Percentiles rank a stretch among this genome's conserved stretches.
Conservation (phyloP, 2,888 invertebrate species). For the Amphimallon solstitiale region DNA sequence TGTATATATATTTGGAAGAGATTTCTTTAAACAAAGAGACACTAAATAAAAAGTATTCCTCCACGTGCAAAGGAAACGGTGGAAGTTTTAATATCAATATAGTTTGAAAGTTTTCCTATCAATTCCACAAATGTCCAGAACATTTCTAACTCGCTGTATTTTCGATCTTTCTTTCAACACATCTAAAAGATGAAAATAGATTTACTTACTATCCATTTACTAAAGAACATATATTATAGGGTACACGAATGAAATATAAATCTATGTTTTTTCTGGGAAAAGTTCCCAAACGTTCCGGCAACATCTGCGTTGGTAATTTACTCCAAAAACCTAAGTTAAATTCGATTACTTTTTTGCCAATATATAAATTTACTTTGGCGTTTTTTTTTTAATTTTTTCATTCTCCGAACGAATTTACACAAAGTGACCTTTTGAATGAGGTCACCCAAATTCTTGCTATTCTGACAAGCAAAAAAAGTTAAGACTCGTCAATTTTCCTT, state of each 20-base stretch:
- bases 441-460: too few relatives aligned
- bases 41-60: too few relatives aligned
- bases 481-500: too few relatives aligned
- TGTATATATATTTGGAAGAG: too few relatives aligned
- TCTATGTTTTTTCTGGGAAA: background rate
- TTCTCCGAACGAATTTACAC: too few relatives aligned
- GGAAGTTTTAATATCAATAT: too few relatives aligned
- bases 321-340: background rate
- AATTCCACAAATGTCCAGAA: background rate
- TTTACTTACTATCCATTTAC: background rate
- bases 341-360: background rate
- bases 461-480: too few relatives aligned
- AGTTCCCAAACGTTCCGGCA: conserved; percentile 7
- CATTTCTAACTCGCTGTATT: background rate
- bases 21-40: too few relatives aligned
- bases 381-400: too few relatives aligned
- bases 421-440: too few relatives aligned
- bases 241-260: background rate
- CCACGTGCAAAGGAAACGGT: too few relatives aligned
- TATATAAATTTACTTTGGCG: conserved; percentile 18
- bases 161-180: background rate
- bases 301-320: conserved; percentile 28
- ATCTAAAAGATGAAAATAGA: background rate
- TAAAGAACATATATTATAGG: conserved; percentile 2
- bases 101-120: too few relatives aligned